These are phyloP conservation scores for Xiphophorus hellerii DNA, from an alignment of 2,113 vertebrate genomes.

Conservation along the genomic window DNA sequence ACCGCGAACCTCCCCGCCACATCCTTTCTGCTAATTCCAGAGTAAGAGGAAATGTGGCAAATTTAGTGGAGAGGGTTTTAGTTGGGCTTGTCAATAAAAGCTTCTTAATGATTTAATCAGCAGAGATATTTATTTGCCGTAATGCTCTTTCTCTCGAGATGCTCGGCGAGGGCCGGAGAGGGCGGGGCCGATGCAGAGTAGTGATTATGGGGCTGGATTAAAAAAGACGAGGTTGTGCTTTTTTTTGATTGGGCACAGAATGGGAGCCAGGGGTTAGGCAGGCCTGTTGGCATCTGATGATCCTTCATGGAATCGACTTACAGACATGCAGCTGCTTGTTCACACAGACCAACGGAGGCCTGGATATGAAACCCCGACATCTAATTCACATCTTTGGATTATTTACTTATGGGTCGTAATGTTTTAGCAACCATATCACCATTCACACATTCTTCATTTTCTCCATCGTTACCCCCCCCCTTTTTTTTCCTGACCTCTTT, in stretches of 20 bases:
- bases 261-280: slow-evolving; percentile 62
- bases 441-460: no score
- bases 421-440: no score
- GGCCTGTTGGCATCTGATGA: slow-evolving; percentile 60
- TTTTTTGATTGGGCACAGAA: slow-evolving; percentile 70
- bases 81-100: slow-evolving; percentile 57
- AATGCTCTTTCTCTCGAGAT: slow-evolving; percentile 47
- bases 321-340: slow-evolving; percentile 26
- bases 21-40: slow-evolving; percentile 52
- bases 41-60: slow-evolving; percentile 26
- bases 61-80: slow-evolving; percentile 70
- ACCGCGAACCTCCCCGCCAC: slow-evolving; percentile 29
- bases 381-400: background rate
- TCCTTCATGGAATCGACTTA: slow-evolving; percentile 57
- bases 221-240: slow-evolving; percentile 68
- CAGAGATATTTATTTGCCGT: slow-evolving; percentile 73
- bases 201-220: slow-evolving; percentile 77
- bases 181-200: slow-evolving; percentile 41
- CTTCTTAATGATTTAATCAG: slow-evolving; percentile 83
- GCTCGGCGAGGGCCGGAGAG: slow-evolving; percentile 25
- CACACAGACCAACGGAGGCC: background rate
- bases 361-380: background rate
- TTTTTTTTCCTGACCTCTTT: no score
- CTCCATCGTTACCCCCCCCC: no score
- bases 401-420: background rate